Conservation (phyloP, 2,113 vertebrate genomes). For the Eulemur rufifrons region DNA sequence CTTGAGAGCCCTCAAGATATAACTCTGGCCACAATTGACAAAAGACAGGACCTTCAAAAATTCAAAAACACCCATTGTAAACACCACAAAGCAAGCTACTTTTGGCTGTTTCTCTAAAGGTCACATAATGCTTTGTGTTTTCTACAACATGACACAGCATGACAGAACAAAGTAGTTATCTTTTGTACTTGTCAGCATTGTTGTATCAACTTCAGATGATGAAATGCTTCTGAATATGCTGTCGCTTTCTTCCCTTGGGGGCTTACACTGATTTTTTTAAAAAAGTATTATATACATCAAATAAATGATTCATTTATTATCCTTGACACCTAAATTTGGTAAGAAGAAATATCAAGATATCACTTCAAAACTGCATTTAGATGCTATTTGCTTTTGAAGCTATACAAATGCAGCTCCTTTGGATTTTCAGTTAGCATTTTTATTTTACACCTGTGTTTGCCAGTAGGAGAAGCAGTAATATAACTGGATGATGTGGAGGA, state of each 20-base stretch:
- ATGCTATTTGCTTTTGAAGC: conserved; percentile 58
- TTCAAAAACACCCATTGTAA: rapidly evolving
- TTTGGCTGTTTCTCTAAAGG: conserved; percentile 79
- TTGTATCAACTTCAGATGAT: conserved; percentile 79
- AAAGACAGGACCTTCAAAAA: conserved; percentile 38
- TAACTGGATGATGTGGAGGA: rapidly evolving
- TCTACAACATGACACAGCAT: conserved; percentile 77
- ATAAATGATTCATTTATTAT: conserved; percentile 83
- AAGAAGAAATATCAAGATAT: conserved; percentile 61
- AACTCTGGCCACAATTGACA: conserved; percentile 38
- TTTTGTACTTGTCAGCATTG: conserved; percentile 85
- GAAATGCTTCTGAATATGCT: conserved; percentile 79
- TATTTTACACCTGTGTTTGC: neutral
- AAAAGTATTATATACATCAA: conserved; percentile 78
- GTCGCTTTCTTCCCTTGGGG: conserved; percentile 79
- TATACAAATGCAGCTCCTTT: neutral
- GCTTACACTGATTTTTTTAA: conserved; percentile 79
- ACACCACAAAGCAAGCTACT: conserved; percentile 30
- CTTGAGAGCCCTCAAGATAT: neutral
- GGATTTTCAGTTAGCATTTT: conserved; percentile 56
- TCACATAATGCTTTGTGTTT: conserved; percentile 81
- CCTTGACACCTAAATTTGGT: conserved; percentile 75
- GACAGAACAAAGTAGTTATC: conserved; percentile 85
- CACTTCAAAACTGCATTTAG: conserved; percentile 47
- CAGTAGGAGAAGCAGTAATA: neutral